Evolutionary conservation across 2,797 vertebrate genomes (phyloP).

Genomic region (Alcedo quadribrachys): DNA sequence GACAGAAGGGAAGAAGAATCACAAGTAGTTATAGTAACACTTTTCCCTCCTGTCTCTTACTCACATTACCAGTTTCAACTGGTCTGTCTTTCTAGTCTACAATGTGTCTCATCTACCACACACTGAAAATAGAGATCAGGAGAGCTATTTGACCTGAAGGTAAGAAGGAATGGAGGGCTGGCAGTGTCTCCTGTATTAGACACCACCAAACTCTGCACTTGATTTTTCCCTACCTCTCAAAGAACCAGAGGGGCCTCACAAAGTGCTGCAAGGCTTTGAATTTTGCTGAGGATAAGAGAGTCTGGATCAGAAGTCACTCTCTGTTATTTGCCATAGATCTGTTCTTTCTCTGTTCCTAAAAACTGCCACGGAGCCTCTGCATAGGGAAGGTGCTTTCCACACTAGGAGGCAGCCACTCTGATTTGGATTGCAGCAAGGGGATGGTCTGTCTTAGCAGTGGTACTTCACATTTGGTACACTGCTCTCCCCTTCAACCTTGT

Average conservation of each 20-base stretch:
- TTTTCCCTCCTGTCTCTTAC: not conserved
- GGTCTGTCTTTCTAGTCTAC: not conserved
- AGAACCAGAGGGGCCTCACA: not conserved
- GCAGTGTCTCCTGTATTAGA: not conserved
- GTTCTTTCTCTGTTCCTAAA: not conserved
- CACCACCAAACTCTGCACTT: not conserved
- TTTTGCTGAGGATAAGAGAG: not conserved
- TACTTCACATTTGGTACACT: not conserved
- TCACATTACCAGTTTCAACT: not conserved
- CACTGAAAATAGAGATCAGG: not conserved
- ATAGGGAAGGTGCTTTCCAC: not conserved
- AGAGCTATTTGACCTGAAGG: not conserved
- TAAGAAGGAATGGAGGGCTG: not conserved
- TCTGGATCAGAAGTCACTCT: not conserved
- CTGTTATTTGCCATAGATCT: not conserved
- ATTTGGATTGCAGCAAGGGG: not conserved
- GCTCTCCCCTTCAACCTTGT: too few relatives aligned
- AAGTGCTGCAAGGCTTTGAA: not conserved
- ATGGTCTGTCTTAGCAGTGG: not conserved
- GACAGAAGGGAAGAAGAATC: slow-evolving; percentile 21
- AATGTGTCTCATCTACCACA: not conserved
- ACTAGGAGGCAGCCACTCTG: not conserved
- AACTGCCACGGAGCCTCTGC: not conserved
- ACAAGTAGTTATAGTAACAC: not conserved
- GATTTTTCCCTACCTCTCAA: not conserved